Evolutionary conservation across 2,797 vertebrate genomes (phyloP).

Genomic region (Miichthys miiuy): DNA sequence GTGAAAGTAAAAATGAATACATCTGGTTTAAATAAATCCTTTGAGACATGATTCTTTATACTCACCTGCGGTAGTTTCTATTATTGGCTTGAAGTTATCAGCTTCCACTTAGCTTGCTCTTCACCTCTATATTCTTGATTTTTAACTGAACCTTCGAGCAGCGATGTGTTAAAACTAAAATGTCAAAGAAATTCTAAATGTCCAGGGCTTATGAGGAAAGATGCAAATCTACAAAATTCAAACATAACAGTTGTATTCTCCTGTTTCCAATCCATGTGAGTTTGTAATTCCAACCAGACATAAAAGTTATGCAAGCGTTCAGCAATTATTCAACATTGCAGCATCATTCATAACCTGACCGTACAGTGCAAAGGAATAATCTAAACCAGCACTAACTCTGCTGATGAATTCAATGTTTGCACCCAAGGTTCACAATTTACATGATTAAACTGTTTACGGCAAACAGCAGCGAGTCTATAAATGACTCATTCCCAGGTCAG

Average conservation of each 20-base stretch:
- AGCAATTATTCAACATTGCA: not conserved
- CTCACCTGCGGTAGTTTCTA: not conserved
- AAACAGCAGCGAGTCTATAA: constrained; percentile 34
- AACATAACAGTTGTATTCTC: not conserved
- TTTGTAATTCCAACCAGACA: not conserved
- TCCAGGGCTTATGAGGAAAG: not conserved
- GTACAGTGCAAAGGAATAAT: constrained; percentile 19
- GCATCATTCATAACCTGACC: constrained; percentile 6
- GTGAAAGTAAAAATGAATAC: not conserved
- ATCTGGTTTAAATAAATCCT: not conserved
- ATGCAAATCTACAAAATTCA: not conserved
- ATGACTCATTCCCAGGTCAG: constrained; percentile 14
- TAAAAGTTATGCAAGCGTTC: not conserved
- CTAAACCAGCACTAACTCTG: not conserved
- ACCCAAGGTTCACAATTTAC: constrained; percentile 40
- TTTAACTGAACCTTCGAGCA: not conserved
- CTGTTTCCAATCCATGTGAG: not conserved
- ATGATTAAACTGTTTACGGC: constrained; percentile 37
- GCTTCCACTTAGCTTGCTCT: too few relatives aligned
- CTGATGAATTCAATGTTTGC: constrained; percentile 36
- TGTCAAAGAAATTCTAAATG: not conserved
- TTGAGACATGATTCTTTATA: not conserved
- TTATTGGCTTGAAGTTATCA: too few relatives aligned
- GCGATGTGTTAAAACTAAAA: not conserved
- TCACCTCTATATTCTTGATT: not conserved